These are phyloP conservation scores for Andricus curvator DNA, from an alignment of 2,888 invertebrate species.

Conservation along the genomic window DNA sequence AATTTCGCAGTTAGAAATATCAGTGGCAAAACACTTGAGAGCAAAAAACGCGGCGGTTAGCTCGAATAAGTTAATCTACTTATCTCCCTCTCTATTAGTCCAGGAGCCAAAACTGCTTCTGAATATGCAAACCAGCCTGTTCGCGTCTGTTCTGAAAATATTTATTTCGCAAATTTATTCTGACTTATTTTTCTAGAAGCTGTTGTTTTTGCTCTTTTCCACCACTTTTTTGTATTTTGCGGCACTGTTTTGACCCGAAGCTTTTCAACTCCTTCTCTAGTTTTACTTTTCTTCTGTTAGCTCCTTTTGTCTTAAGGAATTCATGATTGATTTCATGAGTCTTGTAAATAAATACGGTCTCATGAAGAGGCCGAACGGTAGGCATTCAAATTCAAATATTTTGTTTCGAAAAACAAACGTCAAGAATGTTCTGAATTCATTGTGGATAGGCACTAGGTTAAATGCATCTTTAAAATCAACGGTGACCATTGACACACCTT, in stretches of 20 bases:
- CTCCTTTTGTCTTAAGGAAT: not conserved
- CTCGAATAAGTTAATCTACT: too few relatives aligned
- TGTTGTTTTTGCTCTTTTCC: too few relatives aligned
- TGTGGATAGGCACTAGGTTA: conserved; percentile 28
- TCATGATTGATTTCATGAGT: conserved; percentile 39
- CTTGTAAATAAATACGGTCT: conserved; percentile 43
- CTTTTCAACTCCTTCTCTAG: not conserved
- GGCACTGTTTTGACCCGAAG: not conserved
- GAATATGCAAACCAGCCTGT: too few relatives aligned
- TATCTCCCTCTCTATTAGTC: too few relatives aligned
- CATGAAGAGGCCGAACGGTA: conserved; percentile 37
- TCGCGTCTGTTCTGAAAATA: too few relatives aligned
- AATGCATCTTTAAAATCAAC: conserved; percentile 45
- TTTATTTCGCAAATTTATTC: too few relatives aligned
- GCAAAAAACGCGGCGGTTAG: too few relatives aligned
- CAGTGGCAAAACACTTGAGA: too few relatives aligned
- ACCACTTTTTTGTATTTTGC: too few relatives aligned
- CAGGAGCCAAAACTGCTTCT: too few relatives aligned
- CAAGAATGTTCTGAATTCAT: conserved; percentile 37
- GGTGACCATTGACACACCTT: conserved; percentile 37
- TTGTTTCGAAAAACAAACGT: conserved; percentile 27
- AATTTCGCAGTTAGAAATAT: too few relatives aligned
- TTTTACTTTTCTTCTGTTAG: not conserved
- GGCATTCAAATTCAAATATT: conserved; percentile 38
- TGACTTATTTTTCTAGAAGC: too few relatives aligned